Conservation (phyloP, 2,888 invertebrate species). For the Cotesia congregata region DNA sequence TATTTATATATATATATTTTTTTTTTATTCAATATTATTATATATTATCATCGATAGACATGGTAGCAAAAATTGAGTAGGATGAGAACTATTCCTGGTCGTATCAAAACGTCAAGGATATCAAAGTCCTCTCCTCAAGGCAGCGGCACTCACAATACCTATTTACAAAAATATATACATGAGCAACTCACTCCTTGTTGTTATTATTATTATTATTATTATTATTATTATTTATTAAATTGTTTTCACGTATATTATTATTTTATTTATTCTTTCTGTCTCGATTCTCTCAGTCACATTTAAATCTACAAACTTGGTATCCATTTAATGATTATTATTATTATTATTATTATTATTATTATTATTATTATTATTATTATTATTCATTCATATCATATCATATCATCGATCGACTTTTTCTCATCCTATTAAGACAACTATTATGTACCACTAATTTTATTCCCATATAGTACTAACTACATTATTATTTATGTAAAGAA, state of each 20-base stretch:
- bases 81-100: slow-evolving; percentile 51
- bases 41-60: slow-evolving; percentile 58
- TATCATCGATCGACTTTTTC: slow-evolving; percentile 37
- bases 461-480: slow-evolving; percentile 46
- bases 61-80: slow-evolving; percentile 67
- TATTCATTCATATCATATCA: background rate
- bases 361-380: background rate
- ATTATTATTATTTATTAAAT: slow-evolving; percentile 29
- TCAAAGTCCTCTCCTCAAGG: slow-evolving; percentile 61
- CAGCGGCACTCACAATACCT: slow-evolving; percentile 67
- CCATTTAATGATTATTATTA: slow-evolving; percentile 39
- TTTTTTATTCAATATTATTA: slow-evolving; percentile 25
- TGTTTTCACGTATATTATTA: slow-evolving; percentile 41
- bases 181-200: slow-evolving; percentile 66
- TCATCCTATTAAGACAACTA: slow-evolving; percentile 59
- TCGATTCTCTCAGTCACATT: slow-evolving; percentile 48
- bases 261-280: slow-evolving; percentile 31
- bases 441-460: slow-evolving; percentile 52
- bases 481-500: slow-evolving; percentile 64
- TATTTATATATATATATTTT: background rate
- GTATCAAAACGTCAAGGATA: slow-evolving; percentile 33
- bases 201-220: background rate
- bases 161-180: slow-evolving; percentile 70
- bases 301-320: slow-evolving; percentile 50
- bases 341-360: too few species aligned